Conservation (phyloP, 2,113 vertebrate species). For the Protobothrops flavoviridis region DNA sequence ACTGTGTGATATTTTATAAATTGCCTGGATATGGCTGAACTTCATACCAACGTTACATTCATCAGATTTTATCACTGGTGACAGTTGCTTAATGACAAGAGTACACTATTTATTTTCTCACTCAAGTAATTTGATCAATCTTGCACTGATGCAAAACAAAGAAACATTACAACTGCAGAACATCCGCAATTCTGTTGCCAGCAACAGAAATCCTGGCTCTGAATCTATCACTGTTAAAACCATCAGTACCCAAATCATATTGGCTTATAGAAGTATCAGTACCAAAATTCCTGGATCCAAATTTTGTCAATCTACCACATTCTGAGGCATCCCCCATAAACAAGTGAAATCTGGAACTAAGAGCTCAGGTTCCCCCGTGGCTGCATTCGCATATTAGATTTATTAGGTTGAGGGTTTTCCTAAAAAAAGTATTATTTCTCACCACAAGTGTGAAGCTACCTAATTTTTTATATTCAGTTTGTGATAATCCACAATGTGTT, state of each 20-base stretch:
- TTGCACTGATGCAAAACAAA: slow-evolving; percentile 16
- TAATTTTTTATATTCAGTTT: slow-evolving; percentile 25
- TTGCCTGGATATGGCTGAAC: slow-evolving; percentile 36
- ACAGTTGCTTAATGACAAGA: neutral
- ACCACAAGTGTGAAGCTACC: slow-evolving; percentile 40
- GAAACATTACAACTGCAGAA: neutral
- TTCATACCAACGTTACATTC: slow-evolving; percentile 18
- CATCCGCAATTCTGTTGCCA: slow-evolving; percentile 34
- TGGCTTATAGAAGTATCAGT: neutral
- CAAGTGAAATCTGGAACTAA: neutral
- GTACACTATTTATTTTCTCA: slow-evolving; percentile 70
- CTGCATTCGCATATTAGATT: neutral
- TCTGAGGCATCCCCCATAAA: slow-evolving; percentile 17
- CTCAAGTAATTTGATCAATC: neutral
- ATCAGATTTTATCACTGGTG: slow-evolving; percentile 1
- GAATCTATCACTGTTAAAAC: neutral
- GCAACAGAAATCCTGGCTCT: slow-evolving; percentile 44
- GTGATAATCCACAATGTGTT: neutral
- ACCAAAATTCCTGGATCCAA: slow-evolving; percentile 30
- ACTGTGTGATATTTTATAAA: slow-evolving; percentile 17
- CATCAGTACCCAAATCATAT: neutral
- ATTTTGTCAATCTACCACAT: slow-evolving; percentile 34
- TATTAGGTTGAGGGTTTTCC: neutral
- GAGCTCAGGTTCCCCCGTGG: neutral
- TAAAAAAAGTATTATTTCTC: neutral